Base-by-base conservation (phyloP, 2,888 invertebrate species). In the Dicranocentrus wangi region DNA sequence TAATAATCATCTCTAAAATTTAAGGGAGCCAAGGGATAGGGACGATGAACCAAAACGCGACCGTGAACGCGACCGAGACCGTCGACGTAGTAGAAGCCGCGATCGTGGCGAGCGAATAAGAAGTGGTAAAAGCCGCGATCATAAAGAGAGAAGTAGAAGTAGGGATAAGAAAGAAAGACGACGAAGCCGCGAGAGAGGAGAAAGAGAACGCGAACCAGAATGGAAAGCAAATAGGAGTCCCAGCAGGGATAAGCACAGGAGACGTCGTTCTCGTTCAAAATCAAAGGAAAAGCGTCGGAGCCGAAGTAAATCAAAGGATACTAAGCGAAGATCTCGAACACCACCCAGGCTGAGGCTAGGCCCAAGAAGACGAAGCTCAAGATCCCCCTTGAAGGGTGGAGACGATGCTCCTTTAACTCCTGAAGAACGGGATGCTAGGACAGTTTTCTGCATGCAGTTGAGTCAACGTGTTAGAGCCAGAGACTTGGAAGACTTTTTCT, bases 401-500 rank as follows among this genome's bases (percentile, higher is more conserved):
- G 72, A 85, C 7, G 82, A 84, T 47, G 85, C 84, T n/a, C 86
- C 86, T 87, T 89, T 99, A 76, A 95, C 97, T 61, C 96, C 98
- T 0, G 99, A 99, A 89, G 99, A 99, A 89, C 91, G 99, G 82
- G 99, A 99, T 91, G 94, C 97, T n/a, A 92, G 99, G 43, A 99
- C 99, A 58, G 96, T 99, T 3, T 99, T 99, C 89, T 98, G 98
- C 88, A 98, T 99, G 96, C 99, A 99, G 90, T 90, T 99, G 77
- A 96, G 98, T 76, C 96, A 98, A 88, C 92, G 95, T 87, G 98
- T 97, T 87, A 92, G 96, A 87, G 97, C 95, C 73, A 93, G 97
- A 85, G 99, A 99, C 89, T 90, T 99, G 84, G 98, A 99, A 90
- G 99, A 99, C 89, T 99, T 99, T 89, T 99, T 99, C 89, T 97